phyloP scores from a whole-genome alignment of 2,113 vertebrate genomes.

The Pelecanus crispus region DNA sequence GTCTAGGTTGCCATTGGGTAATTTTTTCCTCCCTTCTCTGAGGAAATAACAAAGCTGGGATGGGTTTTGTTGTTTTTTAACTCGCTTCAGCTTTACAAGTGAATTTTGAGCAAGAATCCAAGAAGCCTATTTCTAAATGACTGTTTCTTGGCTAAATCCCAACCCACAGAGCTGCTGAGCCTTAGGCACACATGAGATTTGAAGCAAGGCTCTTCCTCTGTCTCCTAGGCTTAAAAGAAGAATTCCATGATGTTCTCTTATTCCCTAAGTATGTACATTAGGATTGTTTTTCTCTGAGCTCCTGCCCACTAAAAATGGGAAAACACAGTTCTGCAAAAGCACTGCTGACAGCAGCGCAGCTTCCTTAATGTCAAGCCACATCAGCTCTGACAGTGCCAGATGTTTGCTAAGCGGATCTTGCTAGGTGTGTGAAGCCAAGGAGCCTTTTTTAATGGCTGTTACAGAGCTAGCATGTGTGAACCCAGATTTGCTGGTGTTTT shows the following conservation, averaged over 20 bases:
- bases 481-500: not conserved
- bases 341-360: not conserved
- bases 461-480: not conserved
- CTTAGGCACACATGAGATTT: constrained; percentile 11
- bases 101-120: not conserved
- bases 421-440: not conserved
- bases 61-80: not conserved
- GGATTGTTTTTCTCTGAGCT: constrained; percentile 14
- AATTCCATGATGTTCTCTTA: constrained; percentile 11
- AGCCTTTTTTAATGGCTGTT: not conserved
- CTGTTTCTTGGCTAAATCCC: not conserved
- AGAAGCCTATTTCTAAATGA: not conserved
- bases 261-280: not conserved
- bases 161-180: constrained; percentile 21
- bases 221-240: constrained; percentile 21
- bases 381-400: not conserved
- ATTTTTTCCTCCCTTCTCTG: not conserved
- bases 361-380: not conserved
- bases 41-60: not conserved
- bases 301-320: not conserved
- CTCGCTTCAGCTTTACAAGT: not conserved
- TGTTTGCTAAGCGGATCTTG: not conserved
- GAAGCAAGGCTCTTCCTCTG: not conserved
- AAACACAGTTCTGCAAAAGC: constrained; percentile 15
- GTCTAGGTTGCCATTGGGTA: not conserved